Base-by-base conservation (phyloP, 1,140 invertebrate species). In the Hyphantria cunea region DNA sequence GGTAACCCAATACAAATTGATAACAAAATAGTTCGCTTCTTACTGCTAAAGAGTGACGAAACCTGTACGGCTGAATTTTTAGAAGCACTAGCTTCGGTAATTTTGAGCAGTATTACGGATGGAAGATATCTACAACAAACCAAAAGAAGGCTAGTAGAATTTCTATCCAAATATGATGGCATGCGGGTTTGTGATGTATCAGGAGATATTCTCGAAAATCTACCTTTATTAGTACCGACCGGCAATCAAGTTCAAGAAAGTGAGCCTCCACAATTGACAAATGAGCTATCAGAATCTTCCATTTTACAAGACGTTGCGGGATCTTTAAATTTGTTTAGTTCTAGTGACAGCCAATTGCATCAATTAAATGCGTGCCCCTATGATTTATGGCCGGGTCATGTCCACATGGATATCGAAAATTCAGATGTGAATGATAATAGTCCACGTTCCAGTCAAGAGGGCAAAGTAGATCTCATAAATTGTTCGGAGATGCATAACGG, bases 401-500 rank as follows among this genome's bases (percentile, higher is more conserved):
- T 87, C 0, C 83, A 88, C 45, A 79, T 88, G 77, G 83, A 87
- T 33, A 78, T 82, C 5, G 84, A 84, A n/a, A 65, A 66, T 8
- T 51, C 48, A 6, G 80, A 86, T 12, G 47, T 78, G 53, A 80
- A 78, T 49, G 82, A 84, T 13, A 74, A 70, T 45, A 80, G 77
- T 47, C 74, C 78, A n/a, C 77, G 76, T n/a, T 83, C 78, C 62
- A 79, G 75, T 62, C 82, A 85, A 47, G 89, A 91, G 33, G 82
- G 80, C 8, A 91, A 91, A 60, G 82, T 91, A 10, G 91, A 92
- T 74, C 73, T 92, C 25, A 86, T 92, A 14, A 86, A 89, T 67
- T 91, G 85, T 70, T 88, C 89, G 11, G 91, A 92, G 59, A 90
- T 89, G 79, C 86, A 82, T 39, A 91, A 92, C 56, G 91, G 90